Percentiles rank a stretch among this genome's conserved stretches.
Conservation (phyloP, 2,113 vertebrate genomes). For the Hucho hucho region DNA sequence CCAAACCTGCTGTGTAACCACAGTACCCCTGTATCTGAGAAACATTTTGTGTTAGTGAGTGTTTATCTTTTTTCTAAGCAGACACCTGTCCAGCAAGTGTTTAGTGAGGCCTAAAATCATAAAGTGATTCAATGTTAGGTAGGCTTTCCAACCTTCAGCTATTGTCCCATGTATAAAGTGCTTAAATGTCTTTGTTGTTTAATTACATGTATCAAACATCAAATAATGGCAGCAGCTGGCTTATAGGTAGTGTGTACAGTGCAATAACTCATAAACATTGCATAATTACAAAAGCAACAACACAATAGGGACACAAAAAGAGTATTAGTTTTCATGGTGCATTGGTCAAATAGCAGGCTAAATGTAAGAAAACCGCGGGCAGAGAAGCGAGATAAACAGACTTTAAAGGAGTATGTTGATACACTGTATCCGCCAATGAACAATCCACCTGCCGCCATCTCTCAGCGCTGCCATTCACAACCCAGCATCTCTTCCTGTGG, state of each 20-base stretch:
- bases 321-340: conserved; percentile 58
- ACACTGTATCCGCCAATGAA: conserved; percentile 73
- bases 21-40: neutral
- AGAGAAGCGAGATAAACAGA: conserved; percentile 40
- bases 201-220: conserved; percentile 62
- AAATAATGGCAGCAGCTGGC: conserved; percentile 72
- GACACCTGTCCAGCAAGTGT: conserved; percentile 65
- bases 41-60: conserved; percentile 11
- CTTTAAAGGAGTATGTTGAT: conserved; percentile 66
- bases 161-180: conserved; percentile 56
- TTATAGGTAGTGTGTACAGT: conserved; percentile 55
- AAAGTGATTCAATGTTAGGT: conserved; percentile 24
- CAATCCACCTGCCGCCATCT: conserved; percentile 88
- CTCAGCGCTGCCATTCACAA: conserved; percentile 68
- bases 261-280: conserved; percentile 62
- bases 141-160: conserved; percentile 37
- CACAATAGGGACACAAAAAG: conserved; percentile 49
- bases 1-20: neutral
- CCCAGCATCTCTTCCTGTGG: conserved; percentile 38
- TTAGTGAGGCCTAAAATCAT: conserved; percentile 50
- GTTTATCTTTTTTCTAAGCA: conserved; percentile 23
- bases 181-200: conserved; percentile 56
- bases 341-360: conserved; percentile 54
- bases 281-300: conserved; percentile 52
- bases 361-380: conserved; percentile 48